Conservation (phyloP, 2,797 vertebrate genomes). For the Catharus ustulatus region DNA sequence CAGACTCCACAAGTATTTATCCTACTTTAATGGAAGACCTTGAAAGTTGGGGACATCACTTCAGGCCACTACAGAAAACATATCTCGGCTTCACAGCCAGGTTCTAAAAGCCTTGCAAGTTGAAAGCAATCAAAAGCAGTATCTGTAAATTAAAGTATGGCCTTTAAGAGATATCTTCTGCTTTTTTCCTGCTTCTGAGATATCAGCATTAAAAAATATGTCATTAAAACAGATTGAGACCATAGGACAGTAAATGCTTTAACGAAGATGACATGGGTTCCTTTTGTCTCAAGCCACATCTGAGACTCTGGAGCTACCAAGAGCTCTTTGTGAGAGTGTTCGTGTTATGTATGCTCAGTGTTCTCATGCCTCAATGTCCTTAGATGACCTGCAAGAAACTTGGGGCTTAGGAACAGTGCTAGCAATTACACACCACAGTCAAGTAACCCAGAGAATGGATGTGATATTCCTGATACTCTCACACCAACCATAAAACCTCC, state of each 20-base stretch:
- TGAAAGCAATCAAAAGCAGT: not conserved
- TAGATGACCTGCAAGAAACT: not conserved
- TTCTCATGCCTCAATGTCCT: not conserved
- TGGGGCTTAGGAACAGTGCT: not conserved
- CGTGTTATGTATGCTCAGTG: not conserved
- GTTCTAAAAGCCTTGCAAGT: not conserved
- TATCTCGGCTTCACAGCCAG: not conserved
- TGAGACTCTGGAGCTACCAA: not conserved
- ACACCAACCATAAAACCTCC: not conserved
- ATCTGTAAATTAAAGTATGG: not conserved
- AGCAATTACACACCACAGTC: not conserved
- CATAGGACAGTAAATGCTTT: not conserved
- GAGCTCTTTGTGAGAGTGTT: not conserved
- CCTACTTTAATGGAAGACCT: not conserved
- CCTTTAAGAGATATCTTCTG: not conserved
- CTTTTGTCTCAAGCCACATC: not conserved
- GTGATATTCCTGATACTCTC: not conserved
- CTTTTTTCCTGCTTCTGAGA: not conserved
- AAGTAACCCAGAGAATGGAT: not conserved
- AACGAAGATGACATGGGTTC: not conserved
- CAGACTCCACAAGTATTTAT: not conserved
- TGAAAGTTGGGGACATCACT: not conserved
- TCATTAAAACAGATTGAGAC: not conserved
- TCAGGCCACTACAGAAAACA: not conserved
- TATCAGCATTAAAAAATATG: not conserved